Evolutionary conservation across 2,888 invertebrate species (phyloP).

Genomic region (Tenthredo scrophulariae): DNA sequence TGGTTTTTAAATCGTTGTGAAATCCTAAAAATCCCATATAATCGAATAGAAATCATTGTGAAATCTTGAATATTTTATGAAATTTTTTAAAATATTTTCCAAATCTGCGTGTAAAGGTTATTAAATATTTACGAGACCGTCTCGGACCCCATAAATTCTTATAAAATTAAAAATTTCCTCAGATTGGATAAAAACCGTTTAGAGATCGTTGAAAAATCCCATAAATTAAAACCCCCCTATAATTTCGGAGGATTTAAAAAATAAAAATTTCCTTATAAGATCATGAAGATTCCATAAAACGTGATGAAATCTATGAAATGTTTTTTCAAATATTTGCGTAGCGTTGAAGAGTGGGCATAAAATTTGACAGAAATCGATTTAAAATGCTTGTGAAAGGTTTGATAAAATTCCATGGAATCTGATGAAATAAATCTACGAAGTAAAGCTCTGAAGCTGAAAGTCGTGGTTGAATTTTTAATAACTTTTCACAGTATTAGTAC

Average conservation of each 20-base stretch:
- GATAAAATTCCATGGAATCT: neutral
- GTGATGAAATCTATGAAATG: no score
- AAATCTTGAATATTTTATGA: neutral
- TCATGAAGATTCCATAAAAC: no score
- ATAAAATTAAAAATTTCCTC: no score
- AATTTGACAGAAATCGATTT: neutral
- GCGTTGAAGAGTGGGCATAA: neutral
- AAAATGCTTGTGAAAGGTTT: neutral
- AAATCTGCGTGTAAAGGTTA: neutral
- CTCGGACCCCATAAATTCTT: neutral
- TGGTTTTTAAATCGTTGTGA: neutral
- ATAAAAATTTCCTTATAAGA: no score
- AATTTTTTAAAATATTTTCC: neutral
- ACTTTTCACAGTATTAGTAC: slow-evolving; percentile 21
- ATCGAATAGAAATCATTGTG: neutral
- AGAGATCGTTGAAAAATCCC: no score
- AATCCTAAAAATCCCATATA: neutral
- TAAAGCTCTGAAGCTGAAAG: neutral
- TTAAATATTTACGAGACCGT: neutral
- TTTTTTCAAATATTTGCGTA: neutral
- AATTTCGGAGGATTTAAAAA: no score
- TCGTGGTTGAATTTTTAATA: neutral
- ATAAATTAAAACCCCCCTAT: no score
- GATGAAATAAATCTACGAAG: neutral
- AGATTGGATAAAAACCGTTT: no score